Evolutionary conservation across 2,888 invertebrate species (phyloP), one percentile per base, ranked within the genome.

Genomic region (Pyrrhosoma nymphula): DNA sequence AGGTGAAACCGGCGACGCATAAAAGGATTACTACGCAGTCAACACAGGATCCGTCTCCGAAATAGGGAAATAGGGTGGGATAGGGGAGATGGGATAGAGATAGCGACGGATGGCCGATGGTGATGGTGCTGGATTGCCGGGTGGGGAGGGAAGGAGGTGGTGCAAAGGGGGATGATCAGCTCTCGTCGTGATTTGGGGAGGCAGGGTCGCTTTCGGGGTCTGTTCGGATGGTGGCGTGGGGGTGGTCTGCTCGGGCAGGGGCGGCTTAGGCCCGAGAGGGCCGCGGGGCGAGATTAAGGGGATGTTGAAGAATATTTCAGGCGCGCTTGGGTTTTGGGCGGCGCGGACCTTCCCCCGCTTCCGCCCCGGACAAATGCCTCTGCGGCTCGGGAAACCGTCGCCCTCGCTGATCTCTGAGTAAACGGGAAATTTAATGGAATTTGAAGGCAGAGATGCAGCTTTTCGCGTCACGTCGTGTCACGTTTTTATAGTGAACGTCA

Each of bases 21-120:
- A 75, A 69, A 93, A 93, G 93, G 93, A 93, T 93, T 93, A 93
- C 93, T 93, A 75, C 26, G 93, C 93, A 93, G 93, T 93, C 93
- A 93, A 93, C 93, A 93, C 93, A n/a, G 35, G 56, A 60, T 56
- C 35, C 56, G 56, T 91, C 56, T 56, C 56, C 56, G 82, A 55
- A 56, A 35, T 55, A 56, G 90, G 90, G 90, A 91, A 91, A 56
- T 56, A 60, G 90, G 35, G n/a, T 23, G 56, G 60, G 47, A 47
- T 35, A 47, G 69, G 30, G 47, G 35, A 47, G 56, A 47, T 26
- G 20, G 39, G 12, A 12, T 8, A 47, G 20, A n/a, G 69, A 69
- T 55, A 60, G 39, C 0, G 1, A 0, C 0, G 35, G 56, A 26
- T 14, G 56, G 82, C 30, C 16, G 82, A 18, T 14, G 26, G 82